phyloP scores from a whole-genome alignment of 2,113 vertebrate species.

The Actinemys pallida region DNA sequence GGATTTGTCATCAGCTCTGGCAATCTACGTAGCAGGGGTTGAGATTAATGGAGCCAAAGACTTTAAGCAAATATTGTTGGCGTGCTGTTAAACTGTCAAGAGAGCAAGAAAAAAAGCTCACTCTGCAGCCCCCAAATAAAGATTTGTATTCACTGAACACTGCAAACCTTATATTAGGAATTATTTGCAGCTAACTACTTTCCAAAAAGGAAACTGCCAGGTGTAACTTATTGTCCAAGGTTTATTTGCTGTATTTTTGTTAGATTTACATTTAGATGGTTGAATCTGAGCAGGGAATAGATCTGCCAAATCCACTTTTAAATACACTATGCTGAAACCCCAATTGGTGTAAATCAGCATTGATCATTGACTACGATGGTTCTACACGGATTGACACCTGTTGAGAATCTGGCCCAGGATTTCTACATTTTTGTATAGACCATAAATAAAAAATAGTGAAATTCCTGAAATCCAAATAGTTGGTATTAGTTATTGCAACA shows the following conservation, averaged over 20 bases:
- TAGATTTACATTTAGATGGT: conserved; percentile 27
- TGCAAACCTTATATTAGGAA: conserved; percentile 75
- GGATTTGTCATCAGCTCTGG: conserved; percentile 76
- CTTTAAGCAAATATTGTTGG: conserved; percentile 78
- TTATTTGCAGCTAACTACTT: conserved; percentile 75
- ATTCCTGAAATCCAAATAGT: conserved; percentile 44
- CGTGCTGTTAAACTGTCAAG: conserved; percentile 78
- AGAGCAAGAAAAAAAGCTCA: conserved; percentile 73
- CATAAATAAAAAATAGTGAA: background rate
- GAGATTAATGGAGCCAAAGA: conserved; percentile 78
- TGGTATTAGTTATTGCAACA: conserved; percentile 49
- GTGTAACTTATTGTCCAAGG: conserved; percentile 68
- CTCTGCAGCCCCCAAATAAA: conserved; percentile 75
- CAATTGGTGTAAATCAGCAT: conserved; percentile 17
- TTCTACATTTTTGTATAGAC: conserved; percentile 32
- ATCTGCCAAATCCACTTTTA: conserved; percentile 19
- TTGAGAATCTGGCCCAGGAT: conserved; percentile 6
- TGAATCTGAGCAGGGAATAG: conserved; percentile 44
- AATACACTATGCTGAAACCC: conserved; percentile 8
- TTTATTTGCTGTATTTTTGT: conserved; percentile 49
- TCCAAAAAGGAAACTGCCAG: conserved; percentile 69
- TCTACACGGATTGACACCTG: background rate
- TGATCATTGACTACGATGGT: conserved; percentile 30
- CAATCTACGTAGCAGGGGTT: conserved; percentile 60
- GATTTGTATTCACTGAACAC: conserved; percentile 74